Base-by-base conservation (phyloP, 2,888 invertebrate genomes). In the Xanthia icteritia region DNA sequence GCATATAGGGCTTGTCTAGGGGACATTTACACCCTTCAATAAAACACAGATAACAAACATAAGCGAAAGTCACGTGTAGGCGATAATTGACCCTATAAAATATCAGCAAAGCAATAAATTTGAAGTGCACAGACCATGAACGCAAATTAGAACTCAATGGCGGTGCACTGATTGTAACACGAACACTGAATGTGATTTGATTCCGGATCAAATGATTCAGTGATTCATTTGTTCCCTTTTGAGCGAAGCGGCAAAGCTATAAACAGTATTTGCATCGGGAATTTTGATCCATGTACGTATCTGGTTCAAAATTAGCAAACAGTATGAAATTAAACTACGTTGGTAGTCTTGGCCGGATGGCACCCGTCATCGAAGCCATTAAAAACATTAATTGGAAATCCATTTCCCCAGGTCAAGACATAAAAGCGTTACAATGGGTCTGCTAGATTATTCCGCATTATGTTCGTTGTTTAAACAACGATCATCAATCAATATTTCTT, bases 61-160 rank as follows among this genome's bases (percentile, higher is more conserved):
- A 58, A 80, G 67, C 81, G 67, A 84, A 83, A 72, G 65, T 77
- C 85, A 85, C 82, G 82, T 84, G 85, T 63, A 56, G 45, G 5
- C 15, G 23, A 61, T 81, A 84, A 72, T 82, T 81, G 65, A 69
- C 74, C 81, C 61, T 56, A 72, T 84, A 81, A 72, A 75, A 84
- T 73, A 61, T 31, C 11, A 65, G 61, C 61, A 74, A 61, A 71
- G 17, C 45, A 76, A 73, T 71, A 36, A 60, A 39, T 27, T 67
- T 54, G 64, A 71, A 66, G 82, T 67, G 72, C 74, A 76, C 23
- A 76, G 85, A 83, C 79, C 81, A 72, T 87, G 86, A 83, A 67
- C 81, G 51, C 36, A 64, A 76, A 87, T 86, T 79, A 77, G 39
- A 78, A 72, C 68, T 74, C 76, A 72, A 78, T 70, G 74, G 73